Base-by-base conservation (phyloP, 2,797 vertebrate species). In the Spatula clypeata region DNA sequence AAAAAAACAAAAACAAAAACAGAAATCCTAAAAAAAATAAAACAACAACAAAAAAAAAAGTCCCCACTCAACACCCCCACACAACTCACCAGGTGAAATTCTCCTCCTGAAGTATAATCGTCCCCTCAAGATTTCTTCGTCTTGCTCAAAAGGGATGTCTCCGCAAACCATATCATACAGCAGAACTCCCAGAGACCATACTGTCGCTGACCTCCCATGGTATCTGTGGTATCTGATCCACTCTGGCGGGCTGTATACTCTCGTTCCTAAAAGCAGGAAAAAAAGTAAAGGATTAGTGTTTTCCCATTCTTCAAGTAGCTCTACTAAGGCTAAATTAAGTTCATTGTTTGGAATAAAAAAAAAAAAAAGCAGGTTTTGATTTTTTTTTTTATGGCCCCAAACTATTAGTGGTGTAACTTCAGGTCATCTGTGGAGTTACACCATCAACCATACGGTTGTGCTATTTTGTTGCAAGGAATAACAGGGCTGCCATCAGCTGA, bases 121-220 rank as follows among this genome's bases (percentile, higher is more conserved):
- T 13, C 99, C 99, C 8, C 98, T 98, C 51, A 99, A 98, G 84
- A 99, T 99, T 98, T 99, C 99, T 89, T 99, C 99, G 2, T 99
- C 99, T 93, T 99, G 99, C 97, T 99, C 99, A 29, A 99, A 99
- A 65, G 99, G 99, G 96, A 99, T 99, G 97, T 99, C 99, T 60
- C 99, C 99, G 1, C 99, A 99, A 90, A 99, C 99, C 99, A 99
- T 99, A 97, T 99, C 99, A 0, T 99, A 99, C 14, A 99, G 98
- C 74, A 99, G 97, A 95, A 99, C 99, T 3, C 99, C 99, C 95
- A 99, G 97, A 21, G 99, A 99, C 99, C 99, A 99, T 86, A 99
- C 99, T 0, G 99, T 99, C 23, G 99, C 99, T 1, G 99, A 99
- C 83, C 99, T 98, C 10, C 99, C 99, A 6, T 99, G 99, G 97